Evolutionary conservation across 2,797 vertebrate genomes (phyloP).

Genomic region (Falco rusticolus): DNA sequence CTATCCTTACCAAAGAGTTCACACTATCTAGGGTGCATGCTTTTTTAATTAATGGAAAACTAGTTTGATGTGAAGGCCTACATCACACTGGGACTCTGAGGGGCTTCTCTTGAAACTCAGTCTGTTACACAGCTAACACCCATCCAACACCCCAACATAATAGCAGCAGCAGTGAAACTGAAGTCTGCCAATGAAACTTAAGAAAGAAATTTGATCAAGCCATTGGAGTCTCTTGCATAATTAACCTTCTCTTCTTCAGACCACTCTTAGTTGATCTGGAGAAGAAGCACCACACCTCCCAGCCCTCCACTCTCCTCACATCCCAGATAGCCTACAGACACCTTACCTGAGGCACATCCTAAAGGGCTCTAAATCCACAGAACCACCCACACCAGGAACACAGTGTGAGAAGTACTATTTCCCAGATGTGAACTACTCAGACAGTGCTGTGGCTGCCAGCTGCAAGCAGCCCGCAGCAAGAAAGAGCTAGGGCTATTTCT

Average conservation of each 20-base stretch:
- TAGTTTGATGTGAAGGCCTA: conserved; percentile 15
- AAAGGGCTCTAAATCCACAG: not conserved
- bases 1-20: not conserved
- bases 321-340: not conserved
- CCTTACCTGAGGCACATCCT: not conserved
- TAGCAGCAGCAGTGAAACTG: not conserved
- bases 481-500: not conserved
- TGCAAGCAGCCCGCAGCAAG: not conserved
- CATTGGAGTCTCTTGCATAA: conserved; percentile 37
- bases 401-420: not conserved
- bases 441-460: not conserved
- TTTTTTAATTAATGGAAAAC: conserved; percentile 41
- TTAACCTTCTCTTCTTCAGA: conserved; percentile 2
- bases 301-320: not conserved
- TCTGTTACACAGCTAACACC: not conserved
- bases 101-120: not conserved
- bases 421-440: not conserved
- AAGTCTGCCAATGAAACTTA: conserved; percentile 22
- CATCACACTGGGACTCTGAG: conserved; percentile 11
- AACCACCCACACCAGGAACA: not conserved
- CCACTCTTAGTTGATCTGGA: not conserved
- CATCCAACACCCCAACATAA: not conserved
- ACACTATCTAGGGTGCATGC: not conserved
- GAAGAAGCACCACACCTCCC: not conserved
- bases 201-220: conserved; percentile 21